phyloP scores from a whole-genome alignment of 2,113 vertebrate genomes.

The Atrichornis clamosus region DNA sequence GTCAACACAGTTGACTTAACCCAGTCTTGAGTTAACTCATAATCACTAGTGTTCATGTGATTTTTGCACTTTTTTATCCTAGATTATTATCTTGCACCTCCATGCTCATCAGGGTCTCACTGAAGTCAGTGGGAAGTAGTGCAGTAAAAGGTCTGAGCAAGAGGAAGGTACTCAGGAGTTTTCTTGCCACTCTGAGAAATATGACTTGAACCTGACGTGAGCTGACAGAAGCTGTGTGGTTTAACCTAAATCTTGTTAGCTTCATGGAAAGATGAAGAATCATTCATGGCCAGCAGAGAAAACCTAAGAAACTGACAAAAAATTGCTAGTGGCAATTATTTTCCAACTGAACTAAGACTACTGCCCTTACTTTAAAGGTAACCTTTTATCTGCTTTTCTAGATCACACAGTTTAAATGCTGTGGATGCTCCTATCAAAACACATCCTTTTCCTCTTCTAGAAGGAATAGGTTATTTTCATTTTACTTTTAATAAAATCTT shows the following conservation, averaged over 20 bases:
- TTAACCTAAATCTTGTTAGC: neutral
- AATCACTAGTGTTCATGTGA: neutral
- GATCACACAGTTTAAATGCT: neutral
- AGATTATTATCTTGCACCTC: neutral
- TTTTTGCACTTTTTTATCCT: neutral
- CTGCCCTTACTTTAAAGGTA: neutral
- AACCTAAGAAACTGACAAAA: neutral
- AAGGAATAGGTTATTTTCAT: neutral
- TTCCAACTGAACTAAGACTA: neutral
- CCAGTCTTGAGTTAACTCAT: neutral
- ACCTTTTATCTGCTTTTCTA: neutral
- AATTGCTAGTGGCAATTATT: neutral
- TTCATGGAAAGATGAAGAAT: neutral
- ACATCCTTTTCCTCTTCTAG: neutral
- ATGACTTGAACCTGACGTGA: neutral
- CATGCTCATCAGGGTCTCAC: neutral
- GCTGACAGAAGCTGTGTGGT: neutral
- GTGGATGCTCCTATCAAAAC: neutral
- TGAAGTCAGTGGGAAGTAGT: neutral
- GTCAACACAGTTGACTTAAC: neutral
- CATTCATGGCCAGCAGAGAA: neutral
- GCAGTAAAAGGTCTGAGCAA: neutral
- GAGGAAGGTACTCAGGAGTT: neutral
- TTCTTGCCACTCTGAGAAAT: neutral
- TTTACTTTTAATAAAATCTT: neutral